A percentile compares a stretch with the other conserved stretches of the same genome.
phyloP scores from a whole-genome alignment of 2,113 vertebrate genomes.

The Dicrurus megarhynchus region DNA sequence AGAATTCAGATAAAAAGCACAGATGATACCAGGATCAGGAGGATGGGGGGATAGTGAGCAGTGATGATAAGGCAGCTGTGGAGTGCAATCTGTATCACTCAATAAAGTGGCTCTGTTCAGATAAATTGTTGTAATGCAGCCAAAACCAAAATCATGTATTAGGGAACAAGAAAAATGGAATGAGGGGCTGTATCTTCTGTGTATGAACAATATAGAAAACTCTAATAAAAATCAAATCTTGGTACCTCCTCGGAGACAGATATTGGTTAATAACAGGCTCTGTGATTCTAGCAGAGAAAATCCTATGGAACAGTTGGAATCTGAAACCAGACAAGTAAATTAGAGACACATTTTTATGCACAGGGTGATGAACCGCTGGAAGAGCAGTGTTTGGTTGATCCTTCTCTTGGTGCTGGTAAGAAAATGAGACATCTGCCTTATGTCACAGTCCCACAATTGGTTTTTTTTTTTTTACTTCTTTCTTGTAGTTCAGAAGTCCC shows the following conservation, averaged over 20 bases:
- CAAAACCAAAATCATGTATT: background rate
- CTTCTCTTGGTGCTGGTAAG: background rate
- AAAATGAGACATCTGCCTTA: background rate
- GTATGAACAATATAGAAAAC: background rate
- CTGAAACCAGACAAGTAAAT: constrained; percentile 10
- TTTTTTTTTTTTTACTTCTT: background rate
- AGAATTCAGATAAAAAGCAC: background rate
- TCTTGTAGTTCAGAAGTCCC: background rate
- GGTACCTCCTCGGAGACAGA: background rate
- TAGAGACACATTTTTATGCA: background rate
- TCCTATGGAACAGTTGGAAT: background rate
- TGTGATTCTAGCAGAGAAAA: constrained; percentile 29
- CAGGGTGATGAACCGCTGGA: background rate
- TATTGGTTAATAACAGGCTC: background rate
- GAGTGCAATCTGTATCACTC: background rate
- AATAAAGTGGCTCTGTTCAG: background rate
- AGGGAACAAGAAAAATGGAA: background rate
- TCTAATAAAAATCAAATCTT: constrained; percentile 23
- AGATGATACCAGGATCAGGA: background rate
- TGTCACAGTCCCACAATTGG: background rate
- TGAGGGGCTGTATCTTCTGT: background rate
- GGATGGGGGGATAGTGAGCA: background rate
- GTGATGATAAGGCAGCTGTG: background rate
- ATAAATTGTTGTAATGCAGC: constrained; percentile 10
- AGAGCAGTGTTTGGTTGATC: background rate